Base-by-base conservation (phyloP, 2,888 invertebrate genomes). In the Chydorus sphaericus region DNA sequence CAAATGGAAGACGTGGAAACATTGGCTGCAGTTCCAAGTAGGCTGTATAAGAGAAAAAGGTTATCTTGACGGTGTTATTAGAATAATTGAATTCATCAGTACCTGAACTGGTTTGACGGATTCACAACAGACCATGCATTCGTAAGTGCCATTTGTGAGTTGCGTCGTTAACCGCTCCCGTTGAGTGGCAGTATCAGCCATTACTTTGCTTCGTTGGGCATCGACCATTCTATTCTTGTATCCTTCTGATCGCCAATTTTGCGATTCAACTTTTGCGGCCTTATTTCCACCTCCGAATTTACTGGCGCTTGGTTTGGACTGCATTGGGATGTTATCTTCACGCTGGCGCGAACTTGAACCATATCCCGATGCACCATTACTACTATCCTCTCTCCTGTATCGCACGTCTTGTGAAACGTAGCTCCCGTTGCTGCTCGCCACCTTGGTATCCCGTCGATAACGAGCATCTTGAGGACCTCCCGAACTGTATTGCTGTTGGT, bases 51-150 rank as follows among this genome's bases (percentile, higher is more conserved):
- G 14, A 44, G 2, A 39, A 14, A 39, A 39, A 8, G 1, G 39
- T 4, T 4, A 7, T n/a, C n/a, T n/a, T n/a, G 16, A 6, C 36
- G 7, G 16, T 16, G 16, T n/a, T 7, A 36, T 36, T 36, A 36
- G 14, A 6, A 36, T 36, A 36, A 6, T 36, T 36, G 3, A 36
- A n/a, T 14, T 16, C 7, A 7, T 36, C 4, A 4, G 6, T 44
- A 44, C 76, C 64, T 91, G 85, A 30, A 76, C 77, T 60, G 84
- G 82, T 60, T 83, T 80, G 36, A 97, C 83, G 52, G 78, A 75
- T 62, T 92, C 93, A 66, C 89, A 94, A 68, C 97, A 97, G 16
- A 97, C 91, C 64, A 94, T 78, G 68, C 97, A 97, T 69, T 97
- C 97, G 58, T 93, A 75, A 0, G 79, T 78, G 1, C 87, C 85